phyloP scores from a whole-genome alignment of 2,888 invertebrate genomes.

The Eupeodes luniger region DNA sequence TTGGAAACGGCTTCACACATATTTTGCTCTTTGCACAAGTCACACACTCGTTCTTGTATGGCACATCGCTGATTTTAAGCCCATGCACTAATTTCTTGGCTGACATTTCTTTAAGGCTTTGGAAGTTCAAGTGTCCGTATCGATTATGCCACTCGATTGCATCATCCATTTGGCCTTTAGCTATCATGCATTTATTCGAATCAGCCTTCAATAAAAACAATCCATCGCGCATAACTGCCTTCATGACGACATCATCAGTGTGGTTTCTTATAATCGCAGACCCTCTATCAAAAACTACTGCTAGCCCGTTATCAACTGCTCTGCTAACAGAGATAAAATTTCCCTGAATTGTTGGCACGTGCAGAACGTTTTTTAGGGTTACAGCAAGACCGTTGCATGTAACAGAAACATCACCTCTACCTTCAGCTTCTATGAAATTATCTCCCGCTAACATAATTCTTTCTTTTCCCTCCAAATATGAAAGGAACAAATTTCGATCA shows the following conservation, averaged over 20 bases:
- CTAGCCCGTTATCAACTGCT: neutral
- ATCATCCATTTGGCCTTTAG: neutral
- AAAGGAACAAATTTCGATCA: constrained; percentile 26
- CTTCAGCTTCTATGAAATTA: constrained; percentile 35
- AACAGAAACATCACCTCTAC: constrained; percentile 24
- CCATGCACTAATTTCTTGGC: neutral
- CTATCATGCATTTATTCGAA: neutral
- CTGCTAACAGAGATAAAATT: constrained; percentile 27
- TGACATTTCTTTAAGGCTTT: neutral
- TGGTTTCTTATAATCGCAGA: neutral
- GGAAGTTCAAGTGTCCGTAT: neutral
- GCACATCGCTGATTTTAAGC: neutral
- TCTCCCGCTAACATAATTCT: constrained; percentile 17
- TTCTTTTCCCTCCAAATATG: constrained; percentile 19
- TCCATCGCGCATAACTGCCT: neutral
- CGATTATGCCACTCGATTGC: neutral
- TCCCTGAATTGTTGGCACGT: constrained; percentile 18
- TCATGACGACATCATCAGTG: neutral
- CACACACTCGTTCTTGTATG: constrained; percentile 56
- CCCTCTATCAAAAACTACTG: neutral
- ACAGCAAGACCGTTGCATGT: neutral
- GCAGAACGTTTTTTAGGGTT: constrained; percentile 32
- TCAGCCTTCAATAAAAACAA: constrained; percentile 3
- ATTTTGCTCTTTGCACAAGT: constrained; percentile 66
- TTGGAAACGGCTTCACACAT: constrained; percentile 41